phyloP scores from a whole-genome alignment of 1,140 invertebrate genomes.

The Pinna nobilis region DNA sequence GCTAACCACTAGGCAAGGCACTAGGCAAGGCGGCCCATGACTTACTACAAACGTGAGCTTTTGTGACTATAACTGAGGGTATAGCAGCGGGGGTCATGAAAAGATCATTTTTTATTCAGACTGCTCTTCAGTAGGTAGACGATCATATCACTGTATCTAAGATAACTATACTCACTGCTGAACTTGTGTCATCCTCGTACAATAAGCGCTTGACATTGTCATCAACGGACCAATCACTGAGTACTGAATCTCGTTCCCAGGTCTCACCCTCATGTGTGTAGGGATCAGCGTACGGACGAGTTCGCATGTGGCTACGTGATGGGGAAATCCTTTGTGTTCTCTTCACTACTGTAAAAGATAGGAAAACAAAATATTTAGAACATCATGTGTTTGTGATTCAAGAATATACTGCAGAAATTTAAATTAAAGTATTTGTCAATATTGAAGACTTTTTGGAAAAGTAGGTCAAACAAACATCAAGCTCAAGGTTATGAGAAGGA shows the following conservation, averaged over 20 bases:
- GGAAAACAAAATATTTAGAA: not conserved
- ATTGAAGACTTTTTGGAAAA: too few relatives aligned
- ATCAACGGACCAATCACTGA: conserved; percentile 71
- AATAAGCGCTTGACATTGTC: conserved; percentile 66
- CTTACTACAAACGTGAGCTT: not conserved
- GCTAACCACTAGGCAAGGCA: too few relatives aligned
- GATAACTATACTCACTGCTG: conserved; percentile 41
- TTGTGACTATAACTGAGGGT: not conserved
- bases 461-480: too few relatives aligned
- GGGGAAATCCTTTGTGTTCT: not conserved
- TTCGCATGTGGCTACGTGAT: conserved; percentile 27
- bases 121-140: not conserved
- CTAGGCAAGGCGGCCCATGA: too few relatives aligned
- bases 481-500: too few relatives aligned
- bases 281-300: conserved; percentile 68
- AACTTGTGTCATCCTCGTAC: conserved; percentile 63
- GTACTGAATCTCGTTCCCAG: conserved; percentile 56
- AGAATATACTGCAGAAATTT: too few relatives aligned
- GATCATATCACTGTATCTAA: not conserved
- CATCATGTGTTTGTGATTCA: too few relatives aligned
- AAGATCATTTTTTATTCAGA: not conserved
- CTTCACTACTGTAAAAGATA: not conserved
- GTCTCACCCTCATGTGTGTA: conserved; percentile 46
- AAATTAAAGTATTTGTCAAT: too few relatives aligned
- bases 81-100: not conserved